Percentiles rank a stretch among this genome's conserved stretches.
Evolutionary conservation across 2,888 invertebrate species (phyloP).

Genomic region (Sesamia inferens): DNA sequence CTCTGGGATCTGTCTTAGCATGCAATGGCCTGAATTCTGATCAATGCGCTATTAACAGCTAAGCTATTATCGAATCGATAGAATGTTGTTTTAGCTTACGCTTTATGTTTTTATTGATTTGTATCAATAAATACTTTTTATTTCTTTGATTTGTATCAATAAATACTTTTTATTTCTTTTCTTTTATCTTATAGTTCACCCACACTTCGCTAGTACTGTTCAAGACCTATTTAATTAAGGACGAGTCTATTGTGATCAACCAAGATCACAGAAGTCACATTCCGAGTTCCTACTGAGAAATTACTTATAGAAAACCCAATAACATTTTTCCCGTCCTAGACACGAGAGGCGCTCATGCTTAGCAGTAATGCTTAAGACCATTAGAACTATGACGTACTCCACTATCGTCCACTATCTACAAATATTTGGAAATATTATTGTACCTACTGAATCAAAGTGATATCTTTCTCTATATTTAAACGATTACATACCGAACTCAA

Average conservation of each 20-base stretch:
- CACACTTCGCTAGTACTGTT: too few species aligned
- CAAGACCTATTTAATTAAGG: too few species aligned
- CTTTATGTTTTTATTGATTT: too few species aligned
- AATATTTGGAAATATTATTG: not conserved
- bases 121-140: too few species aligned
- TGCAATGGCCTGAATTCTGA: too few species aligned
- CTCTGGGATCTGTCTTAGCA: too few species aligned
- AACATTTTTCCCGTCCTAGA: not conserved
- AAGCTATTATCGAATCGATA: too few species aligned
- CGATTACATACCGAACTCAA: constrained; percentile 68
- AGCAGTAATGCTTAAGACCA: not conserved
- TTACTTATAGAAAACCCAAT: not conserved
- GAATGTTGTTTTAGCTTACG: too few species aligned
- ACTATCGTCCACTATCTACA: not conserved
- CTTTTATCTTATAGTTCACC: too few species aligned
- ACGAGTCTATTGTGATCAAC: not conserved
- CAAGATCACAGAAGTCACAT: not conserved
- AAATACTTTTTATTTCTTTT: too few species aligned
- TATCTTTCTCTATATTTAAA: not conserved
- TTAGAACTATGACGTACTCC: not conserved
- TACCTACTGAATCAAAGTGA: not conserved
- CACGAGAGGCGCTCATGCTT: not conserved
- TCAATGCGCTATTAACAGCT: too few species aligned
- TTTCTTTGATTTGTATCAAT: too few species aligned
- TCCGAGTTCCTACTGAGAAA: not conserved